Evolutionary conservation across 2,888 invertebrate species (phyloP).

Genomic region (Mesorhabditis belari): DNA sequence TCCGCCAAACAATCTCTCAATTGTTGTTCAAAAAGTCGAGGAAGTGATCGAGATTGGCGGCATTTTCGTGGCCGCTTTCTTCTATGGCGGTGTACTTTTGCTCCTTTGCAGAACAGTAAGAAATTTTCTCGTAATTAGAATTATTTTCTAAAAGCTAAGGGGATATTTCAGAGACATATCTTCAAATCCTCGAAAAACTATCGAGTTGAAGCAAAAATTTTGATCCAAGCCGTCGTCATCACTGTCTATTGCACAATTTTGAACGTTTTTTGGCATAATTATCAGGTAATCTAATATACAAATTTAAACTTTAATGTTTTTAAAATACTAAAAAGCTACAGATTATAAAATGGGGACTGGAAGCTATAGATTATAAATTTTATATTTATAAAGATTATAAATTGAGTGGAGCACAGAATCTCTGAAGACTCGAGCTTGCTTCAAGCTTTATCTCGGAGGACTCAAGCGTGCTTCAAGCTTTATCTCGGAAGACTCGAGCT

Average conservation of each 20-base stretch:
- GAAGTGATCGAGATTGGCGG: conserved; percentile 41
- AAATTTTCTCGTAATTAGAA: too few relatives aligned
- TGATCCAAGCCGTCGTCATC: conserved; percentile 39
- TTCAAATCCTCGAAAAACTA: conserved; percentile 23
- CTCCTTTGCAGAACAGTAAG: conserved; percentile 26
- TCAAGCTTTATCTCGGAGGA: too few relatives aligned
- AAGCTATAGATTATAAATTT: too few relatives aligned
- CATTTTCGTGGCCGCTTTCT: conserved; percentile 30
- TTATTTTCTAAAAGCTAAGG: too few relatives aligned
- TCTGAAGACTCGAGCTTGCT: too few relatives aligned
- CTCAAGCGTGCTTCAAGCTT: too few relatives aligned
- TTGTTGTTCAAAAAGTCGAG: conserved; percentile 29
- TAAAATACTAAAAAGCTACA: too few relatives aligned
- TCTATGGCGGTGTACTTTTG: conserved; percentile 33
- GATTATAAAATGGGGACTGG: too few relatives aligned
- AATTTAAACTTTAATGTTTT: too few relatives aligned
- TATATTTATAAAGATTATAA: too few relatives aligned
- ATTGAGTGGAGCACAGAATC: too few relatives aligned
- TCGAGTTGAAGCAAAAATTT: conserved; percentile 35
- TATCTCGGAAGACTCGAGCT: too few relatives aligned
- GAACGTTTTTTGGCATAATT: conserved; percentile 44
- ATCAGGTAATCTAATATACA: conserved; percentile 13
- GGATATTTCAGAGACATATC: conserved; percentile 25
- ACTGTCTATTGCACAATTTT: conserved; percentile 40
- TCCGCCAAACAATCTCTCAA: conserved; percentile 13